Conservation (phyloP, 2,113 vertebrate species). For the Kryptolebias marmoratus region DNA sequence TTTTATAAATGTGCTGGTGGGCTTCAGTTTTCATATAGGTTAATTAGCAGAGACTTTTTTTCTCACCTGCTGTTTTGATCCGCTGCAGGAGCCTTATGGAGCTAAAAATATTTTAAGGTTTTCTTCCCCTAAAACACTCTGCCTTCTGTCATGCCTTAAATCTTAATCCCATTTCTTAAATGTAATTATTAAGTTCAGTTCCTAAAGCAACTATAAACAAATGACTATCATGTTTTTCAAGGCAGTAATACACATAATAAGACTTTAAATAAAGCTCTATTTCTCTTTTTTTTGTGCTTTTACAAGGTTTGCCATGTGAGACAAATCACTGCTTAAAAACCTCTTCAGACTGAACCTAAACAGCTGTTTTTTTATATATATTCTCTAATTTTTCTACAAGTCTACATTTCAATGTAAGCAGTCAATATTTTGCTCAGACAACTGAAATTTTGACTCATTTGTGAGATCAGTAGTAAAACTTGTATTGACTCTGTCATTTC, state of each 20-base stretch:
- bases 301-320: too few relatives aligned
- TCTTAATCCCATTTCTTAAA: neutral
- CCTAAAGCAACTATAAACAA: neutral
- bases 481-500: neutral
- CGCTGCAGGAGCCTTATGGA: too few relatives aligned
- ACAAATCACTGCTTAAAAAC: too few relatives aligned
- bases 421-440: neutral
- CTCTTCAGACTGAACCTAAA: too few relatives aligned
- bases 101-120: neutral
- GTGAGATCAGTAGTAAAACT: neutral
- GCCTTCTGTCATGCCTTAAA: neutral
- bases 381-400: neutral
- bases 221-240: neutral
- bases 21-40: too few relatives aligned
- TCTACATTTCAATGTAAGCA: neutral
- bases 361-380: neutral
- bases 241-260: neutral
- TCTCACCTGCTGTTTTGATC: too few relatives aligned
- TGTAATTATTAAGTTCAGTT: neutral
- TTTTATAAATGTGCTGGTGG: too few relatives aligned
- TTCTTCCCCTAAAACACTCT: neutral
- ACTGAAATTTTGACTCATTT: neutral
- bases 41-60: too few relatives aligned
- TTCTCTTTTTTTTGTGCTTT: too few relatives aligned
- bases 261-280: too few relatives aligned